Base-by-base conservation (phyloP, 2,888 invertebrate species). In the Anthophora plumipes region DNA sequence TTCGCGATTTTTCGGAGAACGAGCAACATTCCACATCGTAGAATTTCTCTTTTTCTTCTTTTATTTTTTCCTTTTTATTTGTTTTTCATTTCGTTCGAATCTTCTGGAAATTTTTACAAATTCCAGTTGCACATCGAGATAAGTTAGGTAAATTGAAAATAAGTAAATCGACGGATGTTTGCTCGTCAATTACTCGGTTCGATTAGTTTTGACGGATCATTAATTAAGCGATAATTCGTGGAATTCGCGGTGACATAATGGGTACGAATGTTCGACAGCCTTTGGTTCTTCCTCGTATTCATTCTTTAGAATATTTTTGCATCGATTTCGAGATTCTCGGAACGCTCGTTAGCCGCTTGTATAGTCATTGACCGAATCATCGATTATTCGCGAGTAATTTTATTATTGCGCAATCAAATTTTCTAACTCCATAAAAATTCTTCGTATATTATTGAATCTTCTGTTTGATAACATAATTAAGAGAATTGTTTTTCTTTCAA, bases 1-100 rank as follows among this genome's bases (percentile, higher is more conserved):
- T 46, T 59, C n/a, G 71, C 41, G 12, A 52, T 67, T 69, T 61
- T 52, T 64, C 46, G 41, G 57, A 50, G 39, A 63, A 76, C 57
- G 4, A 17, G 31, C 48, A n/a, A 1, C 50, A 17, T 17, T 25
- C 41, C 25, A 48, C n/a, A n/a, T 14, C 50, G 50, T 43, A 20
- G 9, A 1, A 17, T 43, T 43, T 12, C 20, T 22, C 5, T 12
- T 14, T 22, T 41, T 20, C 17, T 25, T 9, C 7, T 22, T 25
- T 1, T 41, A 17, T 17, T 17, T 20, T 37, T 50, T 9, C 37
- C 11, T 25, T 11, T 61, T 17, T 4, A 14, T 50, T 14, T 12
- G 2, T 17, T 54, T 41, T 17, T 39, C 25, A 11, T 17, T 20
- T 14, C 0, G 9, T 17, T 6, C 7, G 7, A 25, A 7, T 1